A percentile compares a stretch with the other conserved stretches of the same genome.
Evolutionary conservation across 2,888 invertebrate species (phyloP).

Genomic region (Zaprionus obscuricornis): DNA sequence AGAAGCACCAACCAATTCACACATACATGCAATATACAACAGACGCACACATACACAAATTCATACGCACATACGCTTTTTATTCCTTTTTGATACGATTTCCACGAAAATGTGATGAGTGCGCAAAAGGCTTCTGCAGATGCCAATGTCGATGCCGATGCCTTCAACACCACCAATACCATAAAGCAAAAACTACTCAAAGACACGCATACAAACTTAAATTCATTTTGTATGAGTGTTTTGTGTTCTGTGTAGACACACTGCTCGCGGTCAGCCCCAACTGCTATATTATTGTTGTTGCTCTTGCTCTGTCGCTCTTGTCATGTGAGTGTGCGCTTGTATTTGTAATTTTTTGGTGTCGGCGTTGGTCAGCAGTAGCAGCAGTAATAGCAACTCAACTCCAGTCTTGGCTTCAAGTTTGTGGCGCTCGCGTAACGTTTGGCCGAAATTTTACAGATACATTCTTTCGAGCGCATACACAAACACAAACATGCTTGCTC

Average conservation of each 20-base stretch:
- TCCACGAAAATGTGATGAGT: constrained; percentile 82
- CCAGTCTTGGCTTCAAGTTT: constrained; percentile 52
- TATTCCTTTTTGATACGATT: constrained; percentile 76
- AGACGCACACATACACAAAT: constrained; percentile 7
- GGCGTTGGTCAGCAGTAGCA: constrained; percentile 43
- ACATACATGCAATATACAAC: constrained; percentile 14
- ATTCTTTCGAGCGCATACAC: constrained; percentile 39
- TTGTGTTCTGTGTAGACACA: constrained; percentile 43
- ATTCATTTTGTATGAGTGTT: constrained; percentile 23
- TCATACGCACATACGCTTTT: constrained; percentile 27
- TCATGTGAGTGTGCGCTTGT: constrained; percentile 59
- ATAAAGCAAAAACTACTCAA: constrained; percentile 30
- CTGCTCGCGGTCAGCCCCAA: constrained; percentile 61
- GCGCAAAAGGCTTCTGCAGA: constrained; percentile 77
- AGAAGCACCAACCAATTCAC: constrained; percentile 31
- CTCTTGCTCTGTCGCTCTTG: no score
- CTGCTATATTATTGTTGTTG: constrained; percentile 21
- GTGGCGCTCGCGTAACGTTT: constrained; percentile 60
- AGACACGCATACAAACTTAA: constrained; percentile 19
- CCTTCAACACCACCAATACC: constrained; percentile 46
- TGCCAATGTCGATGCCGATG: constrained; percentile 39
- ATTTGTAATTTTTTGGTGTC: constrained; percentile 57
- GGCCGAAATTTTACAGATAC: constrained; percentile 51
- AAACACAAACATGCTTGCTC: constrained; percentile 14
- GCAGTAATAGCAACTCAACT: constrained; percentile 49